These are phyloP conservation scores for Xiphophorus birchmanni DNA, from an alignment of 2,797 vertebrate genomes.

Conservation along the genomic window DNA sequence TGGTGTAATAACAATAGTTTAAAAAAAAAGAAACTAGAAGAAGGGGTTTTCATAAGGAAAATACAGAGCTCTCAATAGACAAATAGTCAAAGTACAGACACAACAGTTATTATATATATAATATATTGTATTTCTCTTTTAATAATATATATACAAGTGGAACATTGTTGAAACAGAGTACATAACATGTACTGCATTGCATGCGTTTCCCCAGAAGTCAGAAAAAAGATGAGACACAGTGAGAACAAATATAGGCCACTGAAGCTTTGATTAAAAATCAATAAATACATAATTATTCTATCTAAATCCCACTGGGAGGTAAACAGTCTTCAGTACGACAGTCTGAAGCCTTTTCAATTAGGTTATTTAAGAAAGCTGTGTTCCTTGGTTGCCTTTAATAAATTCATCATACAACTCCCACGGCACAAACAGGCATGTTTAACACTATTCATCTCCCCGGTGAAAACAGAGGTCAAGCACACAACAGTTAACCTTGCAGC, in stretches of 20 bases:
- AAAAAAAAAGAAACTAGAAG: neutral
- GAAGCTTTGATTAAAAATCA: constrained; percentile 48
- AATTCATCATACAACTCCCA: constrained; percentile 34
- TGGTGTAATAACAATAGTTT: neutral
- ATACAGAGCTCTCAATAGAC: neutral
- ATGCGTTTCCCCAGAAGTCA: neutral
- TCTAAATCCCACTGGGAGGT: constrained; percentile 26
- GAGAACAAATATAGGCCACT: constrained; percentile 25
- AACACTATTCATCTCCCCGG: constrained; percentile 24
- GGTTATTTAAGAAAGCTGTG: constrained; percentile 41
- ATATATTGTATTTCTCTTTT: neutral
- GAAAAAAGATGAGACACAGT: constrained; percentile 27
- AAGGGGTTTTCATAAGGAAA: neutral
- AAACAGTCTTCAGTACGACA: constrained; percentile 33
- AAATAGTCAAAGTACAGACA: neutral
- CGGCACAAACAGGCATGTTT: constrained; percentile 32
- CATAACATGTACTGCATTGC: neutral
- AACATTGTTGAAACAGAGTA: constrained; percentile 6
- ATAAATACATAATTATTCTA: constrained; percentile 47
- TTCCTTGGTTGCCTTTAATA: constrained; percentile 34
- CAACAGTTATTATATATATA: neutral
- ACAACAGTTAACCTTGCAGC: constrained; percentile 33
- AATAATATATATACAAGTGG: constrained; percentile 13
- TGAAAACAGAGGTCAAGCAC: constrained; percentile 37
- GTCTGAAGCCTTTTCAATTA: constrained; percentile 41